phyloP scores from a whole-genome alignment of 37 sponge, comb jelly and placozoan species.

The Bolinopsis microptera region DNA sequence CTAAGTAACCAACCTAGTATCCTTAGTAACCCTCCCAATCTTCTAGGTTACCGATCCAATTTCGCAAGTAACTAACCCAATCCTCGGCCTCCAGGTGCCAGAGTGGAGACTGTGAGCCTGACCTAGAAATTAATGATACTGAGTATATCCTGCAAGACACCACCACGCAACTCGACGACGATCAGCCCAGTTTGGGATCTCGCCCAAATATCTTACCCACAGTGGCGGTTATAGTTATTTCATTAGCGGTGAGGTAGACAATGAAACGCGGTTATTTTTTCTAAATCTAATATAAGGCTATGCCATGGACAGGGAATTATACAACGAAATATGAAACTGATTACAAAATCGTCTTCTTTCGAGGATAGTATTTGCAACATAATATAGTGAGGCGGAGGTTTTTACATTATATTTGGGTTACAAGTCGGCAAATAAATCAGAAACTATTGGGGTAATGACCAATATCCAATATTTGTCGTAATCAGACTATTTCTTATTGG shows the following conservation, averaged over 20 bases:
- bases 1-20: not conserved
- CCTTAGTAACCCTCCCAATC: not conserved
- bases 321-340: no score
- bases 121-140: not conserved
- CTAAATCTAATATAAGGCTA: not conserved
- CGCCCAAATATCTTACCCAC: not conserved
- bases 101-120: not conserved
- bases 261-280: not conserved
- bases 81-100: no score
- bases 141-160: not conserved
- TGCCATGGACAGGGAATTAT: not conserved
- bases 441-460: no score
- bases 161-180: not conserved
- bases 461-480: no score
- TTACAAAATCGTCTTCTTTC: not conserved
- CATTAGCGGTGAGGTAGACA: no score
- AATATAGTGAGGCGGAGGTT: no score
- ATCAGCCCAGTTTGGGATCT: not conserved
- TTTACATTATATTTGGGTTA: no score
- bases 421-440: no score
- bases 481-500: no score
- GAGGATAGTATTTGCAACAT: no score
- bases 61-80: not conserved
- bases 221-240: not conserved
- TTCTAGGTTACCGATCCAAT: not conserved